Evolutionary conservation across 2,888 invertebrate species (phyloP).

Genomic region (Epistrophella euchroma): DNA sequence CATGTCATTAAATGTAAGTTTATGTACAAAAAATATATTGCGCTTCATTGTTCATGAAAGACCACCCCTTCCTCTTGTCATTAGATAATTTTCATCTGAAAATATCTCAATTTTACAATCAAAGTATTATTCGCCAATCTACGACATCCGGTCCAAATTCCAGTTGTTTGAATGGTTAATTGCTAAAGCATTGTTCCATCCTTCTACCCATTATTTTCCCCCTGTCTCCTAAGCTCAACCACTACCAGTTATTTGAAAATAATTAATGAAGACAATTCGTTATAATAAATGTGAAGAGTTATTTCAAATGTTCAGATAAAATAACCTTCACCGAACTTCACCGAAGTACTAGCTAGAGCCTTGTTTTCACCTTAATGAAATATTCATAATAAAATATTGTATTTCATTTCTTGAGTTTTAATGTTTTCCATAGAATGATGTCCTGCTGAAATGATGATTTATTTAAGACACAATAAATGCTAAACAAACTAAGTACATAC

Average conservation of each 20-base stretch:
- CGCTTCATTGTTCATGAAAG: background rate
- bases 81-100: background rate
- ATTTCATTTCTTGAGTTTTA: conserved; percentile 38
- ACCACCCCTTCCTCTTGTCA: background rate
- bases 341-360: background rate
- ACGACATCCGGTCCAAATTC: conserved; percentile 34
- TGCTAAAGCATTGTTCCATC: conserved; percentile 39
- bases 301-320: conserved; percentile 26
- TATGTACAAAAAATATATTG: background rate
- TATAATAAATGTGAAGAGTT: conserved; percentile 34
- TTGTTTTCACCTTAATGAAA: conserved; percentile 41
- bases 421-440: conserved; percentile 16
- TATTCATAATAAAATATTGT: conserved; percentile 43
- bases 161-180: conserved; percentile 52
- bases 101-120: conserved; percentile 24
- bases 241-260: conserved; percentile 36
- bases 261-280: conserved; percentile 65
- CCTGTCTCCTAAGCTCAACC: background rate
- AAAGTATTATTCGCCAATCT: conserved; percentile 51
- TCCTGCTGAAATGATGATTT: conserved; percentile 13
- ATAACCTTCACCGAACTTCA: conserved; percentile 9
- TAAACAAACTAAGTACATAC: conserved; percentile 5
- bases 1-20: background rate
- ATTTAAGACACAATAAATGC: conserved; percentile 14
- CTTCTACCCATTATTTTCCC: background rate